A percentile compares a stretch with the other conserved stretches of the same genome.
Conservation (phyloP, 2,888 invertebrate species). For the Hololepta plana region DNA sequence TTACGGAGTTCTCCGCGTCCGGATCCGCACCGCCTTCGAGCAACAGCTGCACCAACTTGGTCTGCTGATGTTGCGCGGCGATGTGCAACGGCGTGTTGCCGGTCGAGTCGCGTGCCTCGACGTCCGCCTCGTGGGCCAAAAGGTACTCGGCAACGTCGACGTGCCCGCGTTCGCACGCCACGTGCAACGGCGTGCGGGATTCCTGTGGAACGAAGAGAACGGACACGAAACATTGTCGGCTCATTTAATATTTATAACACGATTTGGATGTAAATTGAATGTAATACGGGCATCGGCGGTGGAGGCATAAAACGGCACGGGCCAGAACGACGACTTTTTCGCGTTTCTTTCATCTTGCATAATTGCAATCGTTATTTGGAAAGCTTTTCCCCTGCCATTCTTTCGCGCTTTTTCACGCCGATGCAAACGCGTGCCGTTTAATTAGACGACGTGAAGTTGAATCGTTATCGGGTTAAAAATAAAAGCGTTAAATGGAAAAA, state of each 20-base stretch:
- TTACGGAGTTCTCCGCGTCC: constrained; percentile 33
- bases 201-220: too few species aligned
- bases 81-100: constrained; percentile 60
- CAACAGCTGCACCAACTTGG: constrained; percentile 49
- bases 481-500: too few species aligned
- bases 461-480: too few species aligned
- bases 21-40: constrained; percentile 48
- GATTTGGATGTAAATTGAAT: constrained; percentile 1
- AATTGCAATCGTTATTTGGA: too few species aligned
- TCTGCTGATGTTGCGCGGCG: constrained; percentile 57
- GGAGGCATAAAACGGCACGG: too few species aligned
- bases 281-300: too few species aligned
- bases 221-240: constrained; percentile 8
- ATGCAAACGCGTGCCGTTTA: too few species aligned
- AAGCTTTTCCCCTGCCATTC: too few species aligned
- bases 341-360: too few species aligned
- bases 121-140: constrained; percentile 37
- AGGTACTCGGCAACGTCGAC: constrained; percentile 38
- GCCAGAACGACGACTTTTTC: too few species aligned
- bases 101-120: constrained; percentile 49
- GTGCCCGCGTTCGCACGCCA: constrained; percentile 51
- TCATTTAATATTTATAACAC: constrained; percentile 2
- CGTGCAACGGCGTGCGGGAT: constrained; percentile 47
- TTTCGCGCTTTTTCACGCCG: too few species aligned
- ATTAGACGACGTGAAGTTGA: too few species aligned